These are phyloP conservation scores for Gymnosoma rotundatum DNA, from an alignment of 2,888 invertebrate species.

Conservation along the genomic window DNA sequence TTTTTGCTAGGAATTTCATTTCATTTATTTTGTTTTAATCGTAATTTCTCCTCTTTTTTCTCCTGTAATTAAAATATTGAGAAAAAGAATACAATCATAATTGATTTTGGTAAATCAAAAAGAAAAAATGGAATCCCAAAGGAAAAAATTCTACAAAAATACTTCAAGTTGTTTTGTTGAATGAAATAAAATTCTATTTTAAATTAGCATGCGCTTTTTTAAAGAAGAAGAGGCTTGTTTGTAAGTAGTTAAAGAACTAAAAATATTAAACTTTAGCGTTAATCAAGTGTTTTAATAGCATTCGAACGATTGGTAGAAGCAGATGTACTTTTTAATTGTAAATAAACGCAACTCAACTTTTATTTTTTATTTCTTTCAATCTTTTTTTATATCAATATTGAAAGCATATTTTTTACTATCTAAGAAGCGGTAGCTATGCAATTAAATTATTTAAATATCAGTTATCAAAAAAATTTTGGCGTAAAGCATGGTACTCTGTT, in stretches of 20 bases:
- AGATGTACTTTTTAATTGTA: too few relatives aligned
- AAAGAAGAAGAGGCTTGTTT: not conserved
- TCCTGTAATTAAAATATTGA: constrained; percentile 79
- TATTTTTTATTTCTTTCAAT: too few relatives aligned
- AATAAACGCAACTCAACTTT: too few relatives aligned
- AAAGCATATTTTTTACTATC: too few relatives aligned
- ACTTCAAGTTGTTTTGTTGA: not conserved
- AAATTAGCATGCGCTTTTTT: constrained; percentile 37
- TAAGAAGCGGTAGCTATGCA: too few relatives aligned
- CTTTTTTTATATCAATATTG: too few relatives aligned
- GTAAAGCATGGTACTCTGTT: too few relatives aligned
- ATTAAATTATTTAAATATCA: too few relatives aligned
- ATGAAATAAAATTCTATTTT: not conserved
- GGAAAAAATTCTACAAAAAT: not conserved
- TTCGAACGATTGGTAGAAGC: constrained; percentile 3
- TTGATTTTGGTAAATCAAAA: constrained; percentile 19
- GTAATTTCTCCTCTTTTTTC: constrained; percentile 82
- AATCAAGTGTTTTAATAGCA: constrained; percentile 6
- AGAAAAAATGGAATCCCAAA: not conserved
- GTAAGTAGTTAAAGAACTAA: not conserved
- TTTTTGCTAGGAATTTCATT: constrained; percentile 68
- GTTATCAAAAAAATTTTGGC: too few relatives aligned
- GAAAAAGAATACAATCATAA: constrained; percentile 55
- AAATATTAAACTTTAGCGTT: constrained; percentile 21
- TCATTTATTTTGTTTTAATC: constrained; percentile 76